These are phyloP conservation scores for Meteorus colon DNA, from an alignment of 2,888 invertebrate species.

Conservation along the genomic window DNA sequence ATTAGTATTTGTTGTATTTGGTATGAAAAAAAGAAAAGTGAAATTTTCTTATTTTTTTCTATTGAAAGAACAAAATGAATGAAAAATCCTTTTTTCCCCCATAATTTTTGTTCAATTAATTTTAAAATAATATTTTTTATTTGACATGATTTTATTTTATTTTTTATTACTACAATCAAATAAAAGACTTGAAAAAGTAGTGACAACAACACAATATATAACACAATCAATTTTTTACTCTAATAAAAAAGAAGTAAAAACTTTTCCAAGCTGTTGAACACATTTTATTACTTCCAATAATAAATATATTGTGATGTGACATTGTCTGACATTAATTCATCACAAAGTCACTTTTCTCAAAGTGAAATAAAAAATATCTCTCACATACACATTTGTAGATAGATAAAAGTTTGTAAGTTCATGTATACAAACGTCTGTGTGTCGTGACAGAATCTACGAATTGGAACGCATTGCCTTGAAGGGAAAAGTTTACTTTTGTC, in stretches of 20 bases:
- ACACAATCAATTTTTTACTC: too few species aligned
- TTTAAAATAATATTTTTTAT: neutral
- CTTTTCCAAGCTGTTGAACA: too few species aligned
- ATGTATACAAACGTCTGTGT: slow-evolving; percentile 48
- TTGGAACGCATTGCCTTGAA: slow-evolving; percentile 58
- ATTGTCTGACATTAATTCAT: slow-evolving; percentile 4
- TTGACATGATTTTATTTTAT: neutral
- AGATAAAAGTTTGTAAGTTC: neutral
- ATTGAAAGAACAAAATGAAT: too few species aligned
- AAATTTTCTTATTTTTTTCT: neutral
- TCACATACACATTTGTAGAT: neutral
- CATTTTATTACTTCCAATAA: neutral
- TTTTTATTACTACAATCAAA: too few species aligned
- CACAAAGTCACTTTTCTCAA: slow-evolving; percentile 10
- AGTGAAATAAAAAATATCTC: neutral
- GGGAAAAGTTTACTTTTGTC: slow-evolving; percentile 65
- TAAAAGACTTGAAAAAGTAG: too few species aligned
- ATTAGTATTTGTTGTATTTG: neutral
- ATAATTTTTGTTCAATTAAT: too few species aligned
- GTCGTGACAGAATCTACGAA: neutral
- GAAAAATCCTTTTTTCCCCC: too few species aligned
- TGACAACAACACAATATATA: too few species aligned
- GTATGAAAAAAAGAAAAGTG: neutral
- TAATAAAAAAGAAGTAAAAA: too few species aligned
- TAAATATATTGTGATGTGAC: slow-evolving; percentile 4